A percentile compares a stretch with the other conserved stretches of the same genome.
Evolutionary conservation across 2,888 invertebrate genomes (phyloP).

Genomic region (Baccha elongata): DNA sequence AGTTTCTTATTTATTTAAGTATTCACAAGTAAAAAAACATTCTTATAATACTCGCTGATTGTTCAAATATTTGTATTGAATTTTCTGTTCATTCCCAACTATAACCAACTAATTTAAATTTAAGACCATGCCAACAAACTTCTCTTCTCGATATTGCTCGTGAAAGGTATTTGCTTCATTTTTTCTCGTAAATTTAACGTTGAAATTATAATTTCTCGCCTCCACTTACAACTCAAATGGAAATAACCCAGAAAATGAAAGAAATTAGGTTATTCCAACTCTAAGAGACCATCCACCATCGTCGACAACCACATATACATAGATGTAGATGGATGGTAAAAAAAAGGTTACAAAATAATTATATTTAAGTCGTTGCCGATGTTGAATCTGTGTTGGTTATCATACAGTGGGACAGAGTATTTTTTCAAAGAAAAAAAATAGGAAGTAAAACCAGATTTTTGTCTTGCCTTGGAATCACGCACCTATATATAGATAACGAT

Average conservation of each 20-base stretch:
- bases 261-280: slow-evolving; percentile 52
- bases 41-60: no score
- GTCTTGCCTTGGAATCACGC: background rate
- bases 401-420: background rate
- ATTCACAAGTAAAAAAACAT: no score
- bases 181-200: background rate
- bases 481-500: no score
- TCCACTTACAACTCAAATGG: slow-evolving; percentile 49
- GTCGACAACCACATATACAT: background rate
- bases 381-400: background rate
- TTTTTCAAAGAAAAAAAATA: background rate
- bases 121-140: background rate
- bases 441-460: no score
- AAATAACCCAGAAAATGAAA: slow-evolving; percentile 63
- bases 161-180: background rate
- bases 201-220: slow-evolving; percentile 51
- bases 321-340: background rate
- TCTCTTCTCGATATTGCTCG: slow-evolving; percentile 6
- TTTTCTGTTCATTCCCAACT: slow-evolving; percentile 2
- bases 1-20: no score
- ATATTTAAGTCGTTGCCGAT: background rate
- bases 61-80: background rate
- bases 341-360: slow-evolving; percentile 31
- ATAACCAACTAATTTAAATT: slow-evolving; percentile 1
- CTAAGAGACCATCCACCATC: background rate